These are phyloP conservation scores for Panonychus citri DNA, from an alignment of 1,140 invertebrate species.

Conservation along the genomic window DNA sequence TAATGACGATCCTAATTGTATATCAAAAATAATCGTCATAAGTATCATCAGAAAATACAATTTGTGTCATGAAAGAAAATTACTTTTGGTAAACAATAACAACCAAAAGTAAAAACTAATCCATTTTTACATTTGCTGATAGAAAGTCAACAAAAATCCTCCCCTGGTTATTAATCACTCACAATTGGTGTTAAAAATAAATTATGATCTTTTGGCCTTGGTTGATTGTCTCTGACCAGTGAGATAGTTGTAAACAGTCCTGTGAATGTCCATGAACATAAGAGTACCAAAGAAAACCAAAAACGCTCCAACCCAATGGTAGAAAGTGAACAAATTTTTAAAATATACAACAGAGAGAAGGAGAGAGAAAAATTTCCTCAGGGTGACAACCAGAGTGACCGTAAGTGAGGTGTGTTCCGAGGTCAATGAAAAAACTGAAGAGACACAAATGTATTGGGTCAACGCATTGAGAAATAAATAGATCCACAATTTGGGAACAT, in stretches of 20 bases:
- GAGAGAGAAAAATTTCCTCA: constrained; percentile 82
- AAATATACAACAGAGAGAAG: constrained; percentile 91
- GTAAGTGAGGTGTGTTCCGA: constrained; percentile 80
- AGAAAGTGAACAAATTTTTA: constrained; percentile 68
- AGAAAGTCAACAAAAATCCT: no score
- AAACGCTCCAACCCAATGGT: constrained; percentile 75
- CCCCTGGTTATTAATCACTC: no score
- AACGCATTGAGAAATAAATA: constrained; percentile 65
- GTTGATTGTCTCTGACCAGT: no score
- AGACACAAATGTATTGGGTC: constrained; percentile 81
- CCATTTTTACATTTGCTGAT: no score
- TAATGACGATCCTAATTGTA: no score
- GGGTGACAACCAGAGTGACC: constrained; percentile 80
- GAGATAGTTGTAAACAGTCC: neutral
- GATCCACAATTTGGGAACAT: constrained; percentile 45
- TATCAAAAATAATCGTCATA: no score
- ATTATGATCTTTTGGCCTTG: no score
- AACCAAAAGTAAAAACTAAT: no score
- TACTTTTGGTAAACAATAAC: no score
- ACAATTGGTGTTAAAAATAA: no score
- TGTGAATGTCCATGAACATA: constrained; percentile 49
- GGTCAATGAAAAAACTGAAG: constrained; percentile 76
- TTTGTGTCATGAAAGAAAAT: no score
- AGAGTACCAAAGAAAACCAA: constrained; percentile 80
- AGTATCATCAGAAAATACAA: no score